A percentile compares a stretch with the other conserved stretches of the same genome.
Conservation (phyloP, 2,888 invertebrate species). For the Thecocarcelia acutangulata region DNA sequence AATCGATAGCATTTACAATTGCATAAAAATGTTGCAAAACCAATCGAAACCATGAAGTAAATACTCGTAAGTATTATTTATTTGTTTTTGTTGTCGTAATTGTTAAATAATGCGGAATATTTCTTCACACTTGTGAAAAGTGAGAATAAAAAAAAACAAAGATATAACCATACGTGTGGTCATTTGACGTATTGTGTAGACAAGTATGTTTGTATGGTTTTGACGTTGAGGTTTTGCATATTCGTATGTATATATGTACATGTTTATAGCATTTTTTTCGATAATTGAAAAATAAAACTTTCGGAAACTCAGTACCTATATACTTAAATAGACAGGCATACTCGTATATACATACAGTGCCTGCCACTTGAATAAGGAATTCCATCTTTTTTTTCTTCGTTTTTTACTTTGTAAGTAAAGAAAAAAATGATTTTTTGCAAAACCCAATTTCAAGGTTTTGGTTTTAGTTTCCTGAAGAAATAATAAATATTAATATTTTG, state of each 20-base stretch:
- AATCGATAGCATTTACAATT: constrained; percentile 32
- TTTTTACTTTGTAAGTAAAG: too few relatives aligned
- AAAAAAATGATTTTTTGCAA: too few relatives aligned
- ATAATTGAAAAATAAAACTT: too few relatives aligned
- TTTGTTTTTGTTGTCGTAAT: constrained; percentile 19
- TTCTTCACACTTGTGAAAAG: constrained; percentile 49
- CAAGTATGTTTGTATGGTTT: not conserved
- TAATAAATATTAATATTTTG: too few relatives aligned
- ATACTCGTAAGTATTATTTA: constrained; percentile 33
- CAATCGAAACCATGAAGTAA: constrained; percentile 6
- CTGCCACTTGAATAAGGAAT: too few relatives aligned
- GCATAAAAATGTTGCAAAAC: constrained; percentile 12
- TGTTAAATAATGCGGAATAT: constrained; percentile 61
- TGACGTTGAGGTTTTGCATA: constrained; percentile 23
- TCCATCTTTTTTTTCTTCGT: too few relatives aligned
- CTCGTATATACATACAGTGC: too few relatives aligned
- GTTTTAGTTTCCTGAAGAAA: too few relatives aligned
- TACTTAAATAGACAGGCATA: too few relatives aligned
- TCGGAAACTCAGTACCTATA: too few relatives aligned
- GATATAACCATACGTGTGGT: constrained; percentile 9
- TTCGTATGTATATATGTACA: too few relatives aligned
- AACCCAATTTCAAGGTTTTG: too few relatives aligned
- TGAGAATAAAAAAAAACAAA: constrained; percentile 28
- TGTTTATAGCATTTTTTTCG: constrained; percentile 2
- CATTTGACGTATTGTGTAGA: not conserved